These are phyloP conservation scores for Hippocampus kuda DNA, from an alignment of 2,797 vertebrate genomes.

Conservation along the genomic window DNA sequence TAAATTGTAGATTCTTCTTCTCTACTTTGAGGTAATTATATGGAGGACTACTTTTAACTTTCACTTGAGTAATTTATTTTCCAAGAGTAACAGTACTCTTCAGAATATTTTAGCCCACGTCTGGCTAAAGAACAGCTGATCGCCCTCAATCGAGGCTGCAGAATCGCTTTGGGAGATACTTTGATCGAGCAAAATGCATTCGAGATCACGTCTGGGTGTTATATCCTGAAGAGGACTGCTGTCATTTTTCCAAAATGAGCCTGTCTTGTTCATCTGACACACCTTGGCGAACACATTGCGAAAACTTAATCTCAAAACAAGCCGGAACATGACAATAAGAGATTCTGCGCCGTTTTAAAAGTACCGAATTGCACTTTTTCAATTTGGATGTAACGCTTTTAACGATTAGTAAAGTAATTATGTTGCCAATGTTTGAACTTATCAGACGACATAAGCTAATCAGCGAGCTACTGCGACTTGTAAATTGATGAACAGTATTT, in stretches of 20 bases:
- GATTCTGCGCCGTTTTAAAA: constrained; percentile 4
- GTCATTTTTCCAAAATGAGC: not conserved
- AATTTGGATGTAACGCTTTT: not conserved
- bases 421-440: constrained; percentile 18
- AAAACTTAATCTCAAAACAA: not conserved
- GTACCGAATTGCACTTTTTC: constrained; percentile 1
- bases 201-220: not conserved
- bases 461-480: constrained; percentile 15
- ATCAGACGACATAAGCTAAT: constrained; percentile 33
- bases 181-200: not conserved
- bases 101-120: not conserved
- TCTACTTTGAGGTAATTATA: not conserved
- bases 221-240: not conserved
- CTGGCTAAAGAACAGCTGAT: not conserved
- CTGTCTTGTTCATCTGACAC: not conserved
- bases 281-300: not conserved
- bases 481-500: not conserved
- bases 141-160: not conserved
- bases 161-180: not conserved
- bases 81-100: not conserved
- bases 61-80: not conserved
- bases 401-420: constrained; percentile 13
- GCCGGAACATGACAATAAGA: not conserved
- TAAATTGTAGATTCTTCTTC: not conserved
- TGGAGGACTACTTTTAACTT: not conserved